Conservation (phyloP, 2,888 invertebrate species). For the Stenotaenia linearis region DNA sequence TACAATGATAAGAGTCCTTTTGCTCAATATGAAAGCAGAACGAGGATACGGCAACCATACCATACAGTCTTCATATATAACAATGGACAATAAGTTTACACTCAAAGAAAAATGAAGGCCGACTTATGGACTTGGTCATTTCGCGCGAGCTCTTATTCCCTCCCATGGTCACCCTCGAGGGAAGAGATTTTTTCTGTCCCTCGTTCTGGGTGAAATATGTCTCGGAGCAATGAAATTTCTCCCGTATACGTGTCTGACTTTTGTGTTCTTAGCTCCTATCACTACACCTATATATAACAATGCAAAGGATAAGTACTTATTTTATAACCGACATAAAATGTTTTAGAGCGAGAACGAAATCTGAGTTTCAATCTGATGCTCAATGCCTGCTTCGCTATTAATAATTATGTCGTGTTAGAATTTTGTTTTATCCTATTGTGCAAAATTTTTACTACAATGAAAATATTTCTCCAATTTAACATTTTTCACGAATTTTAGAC, state of each 20-base stretch:
- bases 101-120: slow-evolving; percentile 19
- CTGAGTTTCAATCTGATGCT: slow-evolving; percentile 6
- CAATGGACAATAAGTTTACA: slow-evolving; percentile 9
- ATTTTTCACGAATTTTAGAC: no score
- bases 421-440: no score
- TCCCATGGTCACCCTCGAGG: neutral
- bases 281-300: slow-evolving; percentile 15
- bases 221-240: neutral
- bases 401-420: neutral
- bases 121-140: slow-evolving; percentile 7
- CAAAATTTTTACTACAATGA: no score
- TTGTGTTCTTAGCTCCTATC: slow-evolving; percentile 15
- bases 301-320: slow-evolving; percentile 10
- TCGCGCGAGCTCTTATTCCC: neutral
- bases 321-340: slow-evolving; percentile 19
- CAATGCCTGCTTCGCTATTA: neutral
- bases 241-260: neutral
- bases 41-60: neutral
- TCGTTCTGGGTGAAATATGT: neutral
- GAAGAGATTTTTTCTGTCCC: neutral
- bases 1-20: neutral
- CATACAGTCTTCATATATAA: neutral
- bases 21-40: neutral
- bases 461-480: no score
- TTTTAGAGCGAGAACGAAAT: neutral